Conservation (phyloP, 2,888 invertebrate species). For the Unio delphinus region DNA sequence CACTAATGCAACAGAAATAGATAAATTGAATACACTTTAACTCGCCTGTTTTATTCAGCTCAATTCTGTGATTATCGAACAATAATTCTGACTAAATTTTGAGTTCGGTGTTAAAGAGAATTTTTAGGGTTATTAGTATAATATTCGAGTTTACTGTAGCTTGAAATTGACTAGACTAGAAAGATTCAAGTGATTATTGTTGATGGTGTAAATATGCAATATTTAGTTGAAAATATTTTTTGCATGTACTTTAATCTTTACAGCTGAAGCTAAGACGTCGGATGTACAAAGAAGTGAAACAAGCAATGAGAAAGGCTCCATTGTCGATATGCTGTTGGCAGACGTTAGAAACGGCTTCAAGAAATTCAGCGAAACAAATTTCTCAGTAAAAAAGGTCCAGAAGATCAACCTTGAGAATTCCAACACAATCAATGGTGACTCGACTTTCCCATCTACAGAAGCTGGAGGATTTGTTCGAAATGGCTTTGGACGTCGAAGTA, state of each 20-base stretch:
- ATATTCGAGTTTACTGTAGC: too few species aligned
- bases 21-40: too few species aligned
- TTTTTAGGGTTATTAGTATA: too few species aligned
- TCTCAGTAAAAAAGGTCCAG: constrained; percentile 60
- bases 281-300: constrained; percentile 32
- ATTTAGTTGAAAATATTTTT: not conserved
- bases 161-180: too few species aligned
- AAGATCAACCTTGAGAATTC: constrained; percentile 53
- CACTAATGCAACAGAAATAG: too few species aligned
- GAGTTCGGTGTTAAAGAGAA: too few species aligned
- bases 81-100: too few species aligned
- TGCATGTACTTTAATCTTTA: not conserved
- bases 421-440: constrained; percentile 17
- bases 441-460: constrained; percentile 18
- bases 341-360: constrained; percentile 66
- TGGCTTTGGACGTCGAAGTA: constrained; percentile 47
- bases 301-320: constrained; percentile 50
- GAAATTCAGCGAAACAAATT: constrained; percentile 56
- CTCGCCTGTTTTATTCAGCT: too few species aligned
- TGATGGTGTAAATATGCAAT: too few species aligned
- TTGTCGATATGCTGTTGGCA: constrained; percentile 66
- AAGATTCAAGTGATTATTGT: too few species aligned
- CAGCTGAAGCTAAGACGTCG: constrained; percentile 30
- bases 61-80: too few species aligned
- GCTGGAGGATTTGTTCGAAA: constrained; percentile 42